These are phyloP conservation scores for Microctonus aethiopoides DNA, from an alignment of 2,888 invertebrate species.

Conservation along the genomic window DNA sequence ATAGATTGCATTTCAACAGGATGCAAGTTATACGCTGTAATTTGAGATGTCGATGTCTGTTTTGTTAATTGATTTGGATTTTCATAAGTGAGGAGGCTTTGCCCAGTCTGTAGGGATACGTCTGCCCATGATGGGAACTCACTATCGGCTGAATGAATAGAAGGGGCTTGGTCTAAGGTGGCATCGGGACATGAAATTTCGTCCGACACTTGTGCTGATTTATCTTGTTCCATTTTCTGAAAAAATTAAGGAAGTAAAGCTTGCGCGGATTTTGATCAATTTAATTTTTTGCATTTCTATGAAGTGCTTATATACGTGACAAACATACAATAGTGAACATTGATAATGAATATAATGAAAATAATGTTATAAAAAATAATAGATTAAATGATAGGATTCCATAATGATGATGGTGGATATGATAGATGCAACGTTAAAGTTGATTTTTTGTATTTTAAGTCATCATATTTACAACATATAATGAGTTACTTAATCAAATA, in stretches of 20 bases:
- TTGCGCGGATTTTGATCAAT: neutral
- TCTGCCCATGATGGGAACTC: slow-evolving; percentile 58
- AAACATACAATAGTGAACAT: no score
- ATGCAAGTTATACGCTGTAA: slow-evolving; percentile 31
- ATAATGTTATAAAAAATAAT: no score
- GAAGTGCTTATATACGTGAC: neutral
- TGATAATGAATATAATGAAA: no score
- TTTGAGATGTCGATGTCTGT: slow-evolving; percentile 57
- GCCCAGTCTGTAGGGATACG: slow-evolving; percentile 63
- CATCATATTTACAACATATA: neutral
- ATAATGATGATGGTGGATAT: slow-evolving; percentile 15
- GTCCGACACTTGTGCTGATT: slow-evolving; percentile 41
- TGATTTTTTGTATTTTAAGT: neutral
- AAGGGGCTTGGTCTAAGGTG: slow-evolving; percentile 61
- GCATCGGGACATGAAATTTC: slow-evolving; percentile 51
- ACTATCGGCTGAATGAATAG: slow-evolving; percentile 55
- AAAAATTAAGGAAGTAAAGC: slow-evolving; percentile 41
- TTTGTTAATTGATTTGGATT: slow-evolving; percentile 55
- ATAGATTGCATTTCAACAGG: slow-evolving; percentile 38
- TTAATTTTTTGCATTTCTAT: neutral
- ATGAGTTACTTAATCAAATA: neutral
- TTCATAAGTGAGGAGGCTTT: slow-evolving; percentile 54
- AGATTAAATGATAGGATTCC: no score
- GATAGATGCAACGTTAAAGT: neutral
- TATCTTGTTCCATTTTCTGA: slow-evolving; percentile 48